A percentile compares a stretch with the other conserved stretches of the same genome.
phyloP scores from a whole-genome alignment of 1,140 invertebrate species.

The Elysia chlorotica region DNA sequence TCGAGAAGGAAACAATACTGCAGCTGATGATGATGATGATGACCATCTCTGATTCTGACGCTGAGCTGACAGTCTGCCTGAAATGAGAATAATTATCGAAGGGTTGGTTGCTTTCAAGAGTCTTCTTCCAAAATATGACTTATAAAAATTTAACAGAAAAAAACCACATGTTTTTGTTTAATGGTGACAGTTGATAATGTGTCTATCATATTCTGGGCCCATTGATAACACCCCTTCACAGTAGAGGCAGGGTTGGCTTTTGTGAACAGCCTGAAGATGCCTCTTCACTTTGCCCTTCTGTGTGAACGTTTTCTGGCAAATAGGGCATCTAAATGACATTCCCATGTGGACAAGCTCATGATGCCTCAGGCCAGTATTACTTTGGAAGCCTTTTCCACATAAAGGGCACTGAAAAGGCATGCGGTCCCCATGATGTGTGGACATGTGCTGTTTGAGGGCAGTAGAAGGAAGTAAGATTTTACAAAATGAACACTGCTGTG shows the following conservation, averaged over 20 bases:
- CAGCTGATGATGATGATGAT: no score
- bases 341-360: slow-evolving; percentile 5
- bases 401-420: not conserved
- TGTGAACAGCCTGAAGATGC: not conserved
- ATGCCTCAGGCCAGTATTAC: not conserved
- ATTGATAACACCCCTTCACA: not conserved
- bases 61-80: no score
- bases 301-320: not conserved
- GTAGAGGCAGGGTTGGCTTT: not conserved
- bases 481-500: no score
- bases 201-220: not conserved
- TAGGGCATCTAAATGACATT: not conserved
- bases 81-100: no score
- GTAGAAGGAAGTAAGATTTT: no score
- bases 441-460: slow-evolving; percentile 1
- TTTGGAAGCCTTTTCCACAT: slow-evolving; percentile 6
- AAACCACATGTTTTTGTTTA: no score
- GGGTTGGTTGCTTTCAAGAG: no score
- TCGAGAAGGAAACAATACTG: no score
- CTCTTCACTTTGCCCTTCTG: not conserved
- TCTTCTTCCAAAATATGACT: no score
- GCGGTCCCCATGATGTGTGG: not conserved
- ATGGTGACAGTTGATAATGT: not conserved
- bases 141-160: no score
- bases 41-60: no score